Percentiles rank a stretch among this genome's conserved stretches.
phyloP scores from a whole-genome alignment of 2,797 vertebrate genomes.

The Cichlasoma orientale region DNA sequence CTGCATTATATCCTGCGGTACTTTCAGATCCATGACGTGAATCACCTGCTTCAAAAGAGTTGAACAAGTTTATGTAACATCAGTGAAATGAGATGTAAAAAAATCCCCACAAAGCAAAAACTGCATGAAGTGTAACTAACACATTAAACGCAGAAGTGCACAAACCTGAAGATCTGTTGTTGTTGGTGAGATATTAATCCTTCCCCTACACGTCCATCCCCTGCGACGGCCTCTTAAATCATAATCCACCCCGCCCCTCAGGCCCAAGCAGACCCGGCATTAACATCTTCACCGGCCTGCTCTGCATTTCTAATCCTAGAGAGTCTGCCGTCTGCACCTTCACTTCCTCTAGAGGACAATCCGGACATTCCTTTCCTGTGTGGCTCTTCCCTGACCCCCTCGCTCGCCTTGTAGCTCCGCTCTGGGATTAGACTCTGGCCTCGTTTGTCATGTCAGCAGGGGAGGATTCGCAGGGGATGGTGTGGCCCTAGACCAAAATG shows the following conservation, averaged over 20 bases:
- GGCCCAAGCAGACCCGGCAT: constrained; percentile 23
- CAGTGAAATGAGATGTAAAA: background rate
- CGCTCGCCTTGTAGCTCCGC: constrained; percentile 58
- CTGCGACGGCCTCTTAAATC: constrained; percentile 46
- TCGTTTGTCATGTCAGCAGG: constrained; percentile 72
- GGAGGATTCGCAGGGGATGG: constrained; percentile 25
- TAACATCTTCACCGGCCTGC: constrained; percentile 64
- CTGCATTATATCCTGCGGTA: constrained; percentile 36
- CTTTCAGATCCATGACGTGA: constrained; percentile 3
- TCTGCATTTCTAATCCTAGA: constrained; percentile 54
- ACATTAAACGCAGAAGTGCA: background rate
- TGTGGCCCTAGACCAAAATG: constrained; percentile 33
- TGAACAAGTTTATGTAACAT: background rate
- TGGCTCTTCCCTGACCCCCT: constrained; percentile 61
- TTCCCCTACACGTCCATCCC: constrained; percentile 19
- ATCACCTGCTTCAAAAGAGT: constrained; percentile 11
- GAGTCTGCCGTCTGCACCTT: constrained; percentile 56
- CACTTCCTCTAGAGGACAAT: constrained; percentile 64
- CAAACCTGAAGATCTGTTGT: constrained; percentile 9
- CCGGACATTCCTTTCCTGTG: constrained; percentile 53
- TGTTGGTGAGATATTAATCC: constrained; percentile 51
- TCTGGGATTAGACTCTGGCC: constrained; percentile 65
- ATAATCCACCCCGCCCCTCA: constrained; percentile 48
- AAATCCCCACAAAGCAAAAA: background rate
- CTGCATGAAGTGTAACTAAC: background rate